Evolutionary conservation across 2,888 invertebrate genomes (phyloP).

Genomic region (Mythimna impura): DNA sequence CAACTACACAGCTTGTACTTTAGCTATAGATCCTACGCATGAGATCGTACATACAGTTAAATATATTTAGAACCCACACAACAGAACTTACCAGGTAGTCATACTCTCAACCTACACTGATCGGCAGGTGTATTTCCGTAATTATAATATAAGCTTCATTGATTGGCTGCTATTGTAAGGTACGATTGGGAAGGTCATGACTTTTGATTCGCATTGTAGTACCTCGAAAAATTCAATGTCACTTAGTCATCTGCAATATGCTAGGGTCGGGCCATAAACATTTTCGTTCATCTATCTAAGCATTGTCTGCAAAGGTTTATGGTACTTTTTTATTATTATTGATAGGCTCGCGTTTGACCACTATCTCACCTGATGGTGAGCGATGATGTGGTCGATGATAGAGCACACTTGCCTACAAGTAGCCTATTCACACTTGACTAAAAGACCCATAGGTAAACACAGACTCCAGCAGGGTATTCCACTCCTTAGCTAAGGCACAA

Average conservation of each 20-base stretch:
- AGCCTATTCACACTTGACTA: no score
- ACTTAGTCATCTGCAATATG: not conserved
- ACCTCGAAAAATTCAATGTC: not conserved
- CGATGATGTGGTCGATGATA: no score
- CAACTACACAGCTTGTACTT: not conserved
- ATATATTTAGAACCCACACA: slow-evolving; percentile 44
- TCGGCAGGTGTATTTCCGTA: slow-evolving; percentile 50
- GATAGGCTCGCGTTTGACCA: no score
- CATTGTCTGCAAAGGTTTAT: not conserved
- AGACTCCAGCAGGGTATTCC: no score
- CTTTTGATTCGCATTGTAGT: not conserved
- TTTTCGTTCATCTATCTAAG: not conserved
- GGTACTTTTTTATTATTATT: not conserved
- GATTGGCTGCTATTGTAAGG: not conserved
- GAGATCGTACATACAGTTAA: not conserved
- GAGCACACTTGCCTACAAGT: no score
- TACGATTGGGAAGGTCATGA: not conserved
- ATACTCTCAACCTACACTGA: slow-evolving; percentile 42
- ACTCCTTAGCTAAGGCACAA: no score
- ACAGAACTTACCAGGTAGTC: slow-evolving; percentile 52
- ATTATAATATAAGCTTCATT: slow-evolving; percentile 35
- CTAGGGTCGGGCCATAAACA: not conserved
- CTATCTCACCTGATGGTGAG: no score
- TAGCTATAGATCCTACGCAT: slow-evolving; percentile 19
- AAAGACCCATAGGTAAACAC: no score